Evolutionary conservation across 2,113 vertebrate genomes (phyloP), one percentile per base, ranked within the genome.

Genomic region (Pedionomus torquatus): DNA sequence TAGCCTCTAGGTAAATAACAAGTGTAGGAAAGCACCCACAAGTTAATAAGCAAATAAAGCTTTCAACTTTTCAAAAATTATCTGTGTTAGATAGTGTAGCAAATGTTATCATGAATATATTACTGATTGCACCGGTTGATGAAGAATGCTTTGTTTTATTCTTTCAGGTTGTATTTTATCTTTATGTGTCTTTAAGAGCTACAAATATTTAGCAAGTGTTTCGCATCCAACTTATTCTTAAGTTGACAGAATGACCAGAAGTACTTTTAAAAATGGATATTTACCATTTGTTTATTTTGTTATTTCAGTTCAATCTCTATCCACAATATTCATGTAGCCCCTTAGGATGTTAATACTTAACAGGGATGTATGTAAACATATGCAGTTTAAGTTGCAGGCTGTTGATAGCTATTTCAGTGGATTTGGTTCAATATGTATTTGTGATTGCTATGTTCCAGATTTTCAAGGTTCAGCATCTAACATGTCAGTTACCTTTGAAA

Each of bases 1-100:
- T 96, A 95, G 83, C 90, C 90, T 86, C 58, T 86, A 80, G 90
- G 89, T 95, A 97, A 97, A 93, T 84, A 97, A 80, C 10, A 80
- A 90, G 70, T 41, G 64, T 52, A 85, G 82, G 79, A 96, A 95
- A 96, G 44, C 15, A 91, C 77, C 65, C 77, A 63, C 0, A 25
- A 93, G 63, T 68, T 94, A 93, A 69, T 79, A 83, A 94, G 55
- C 78, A 95, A 95, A 97, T 93, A 96, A 92, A 87, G 52, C 57
- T 87, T 93, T 87, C 89, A 92, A 93, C 85, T 54, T 97, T 83
- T 83, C 21, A 90, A 84, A 97, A 89, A 41, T 54, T 72, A 87
- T 87, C 89, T 71, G 26, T 52, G 25, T 55, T 93, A 74, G 63
- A 60, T 87, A 37, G 54, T 88, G 44, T 31, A 76, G 81, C 69